Conservation (phyloP, 2,888 invertebrate genomes). For the Trileptium ribeirensis region DNA sequence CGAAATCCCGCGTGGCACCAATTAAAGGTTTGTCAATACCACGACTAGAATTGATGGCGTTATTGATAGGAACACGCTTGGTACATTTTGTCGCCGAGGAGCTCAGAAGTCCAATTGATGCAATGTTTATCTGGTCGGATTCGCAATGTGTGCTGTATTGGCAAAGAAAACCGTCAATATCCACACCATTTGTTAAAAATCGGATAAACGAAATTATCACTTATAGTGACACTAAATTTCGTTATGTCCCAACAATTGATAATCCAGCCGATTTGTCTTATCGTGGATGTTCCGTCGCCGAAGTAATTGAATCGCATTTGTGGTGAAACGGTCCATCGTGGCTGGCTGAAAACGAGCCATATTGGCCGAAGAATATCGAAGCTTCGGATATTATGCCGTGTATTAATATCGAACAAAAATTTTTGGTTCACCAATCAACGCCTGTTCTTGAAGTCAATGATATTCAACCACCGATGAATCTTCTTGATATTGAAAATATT, state of each 20-base stretch:
- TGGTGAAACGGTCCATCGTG: no score
- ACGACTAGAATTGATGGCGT: constrained; percentile 23
- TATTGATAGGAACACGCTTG: constrained; percentile 22
- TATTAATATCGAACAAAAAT: no score
- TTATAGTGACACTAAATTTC: constrained; percentile 32
- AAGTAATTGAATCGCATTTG: no score
- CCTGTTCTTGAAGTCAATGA: no score
- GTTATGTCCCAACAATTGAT: constrained; percentile 36
- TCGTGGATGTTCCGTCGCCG: constrained; percentile 36
- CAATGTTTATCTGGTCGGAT: constrained; percentile 33
- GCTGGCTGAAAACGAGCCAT: no score
- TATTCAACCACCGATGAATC: no score
- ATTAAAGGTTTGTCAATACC: constrained; percentile 36
- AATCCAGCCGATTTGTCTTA: constrained; percentile 45
- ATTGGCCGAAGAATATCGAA: no score
- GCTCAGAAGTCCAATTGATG: constrained; percentile 29
- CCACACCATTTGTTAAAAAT: constrained; percentile 36
- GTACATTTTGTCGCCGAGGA: constrained; percentile 29
- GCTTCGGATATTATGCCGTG: no score
- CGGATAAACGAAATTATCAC: constrained; percentile 38
- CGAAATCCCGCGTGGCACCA: constrained; percentile 38
- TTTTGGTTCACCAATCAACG: no score
- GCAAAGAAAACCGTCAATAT: constrained; percentile 22
- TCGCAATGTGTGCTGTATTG: constrained; percentile 36
- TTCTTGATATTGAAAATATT: no score